phyloP scores from a whole-genome alignment of 2,888 invertebrate species.

The Cryptocephalus moraei region DNA sequence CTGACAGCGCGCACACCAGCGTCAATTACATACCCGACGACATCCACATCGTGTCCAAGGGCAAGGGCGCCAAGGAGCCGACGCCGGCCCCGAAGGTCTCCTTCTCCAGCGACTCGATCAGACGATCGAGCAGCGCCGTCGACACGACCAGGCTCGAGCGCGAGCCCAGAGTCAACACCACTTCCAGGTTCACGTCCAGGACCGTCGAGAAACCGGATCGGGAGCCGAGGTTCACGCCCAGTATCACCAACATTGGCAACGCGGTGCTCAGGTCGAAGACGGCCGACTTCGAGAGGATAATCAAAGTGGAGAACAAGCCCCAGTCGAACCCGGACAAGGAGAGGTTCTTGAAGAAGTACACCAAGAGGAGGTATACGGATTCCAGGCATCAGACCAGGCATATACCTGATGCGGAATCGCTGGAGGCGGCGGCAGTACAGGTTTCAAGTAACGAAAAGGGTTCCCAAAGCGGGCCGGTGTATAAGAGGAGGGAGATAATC shows the following conservation, averaged over 20 bases:
- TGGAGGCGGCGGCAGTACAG: constrained; percentile 28
- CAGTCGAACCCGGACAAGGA: constrained; percentile 34
- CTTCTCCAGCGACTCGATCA: constrained; percentile 41
- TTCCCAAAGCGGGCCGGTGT: constrained; percentile 44
- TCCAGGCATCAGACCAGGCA: constrained; percentile 49
- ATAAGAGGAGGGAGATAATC: constrained; percentile 73
- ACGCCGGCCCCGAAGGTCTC: constrained; percentile 48
- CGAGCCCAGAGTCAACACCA: background rate
- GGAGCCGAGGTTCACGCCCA: constrained; percentile 42
- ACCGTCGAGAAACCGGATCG: constrained; percentile 9
- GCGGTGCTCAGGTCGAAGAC: constrained; percentile 56
- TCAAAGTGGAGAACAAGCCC: constrained; percentile 39
- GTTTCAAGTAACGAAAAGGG: constrained; percentile 19
- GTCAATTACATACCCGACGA: constrained; percentile 46
- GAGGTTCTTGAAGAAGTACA: constrained; percentile 44
- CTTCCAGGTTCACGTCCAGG: background rate
- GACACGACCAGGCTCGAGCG: background rate
- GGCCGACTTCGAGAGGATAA: constrained; percentile 55
- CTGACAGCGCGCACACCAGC: constrained; percentile 44
- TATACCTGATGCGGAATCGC: constrained; percentile 44
- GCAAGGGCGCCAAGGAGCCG: constrained; percentile 17
- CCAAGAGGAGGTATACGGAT: constrained; percentile 50
- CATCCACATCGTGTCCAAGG: constrained; percentile 12
- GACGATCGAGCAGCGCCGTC: constrained; percentile 6
- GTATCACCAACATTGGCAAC: constrained; percentile 55